Conservation (phyloP, 2,797 vertebrate species). For the Garrulus glandarius region DNA sequence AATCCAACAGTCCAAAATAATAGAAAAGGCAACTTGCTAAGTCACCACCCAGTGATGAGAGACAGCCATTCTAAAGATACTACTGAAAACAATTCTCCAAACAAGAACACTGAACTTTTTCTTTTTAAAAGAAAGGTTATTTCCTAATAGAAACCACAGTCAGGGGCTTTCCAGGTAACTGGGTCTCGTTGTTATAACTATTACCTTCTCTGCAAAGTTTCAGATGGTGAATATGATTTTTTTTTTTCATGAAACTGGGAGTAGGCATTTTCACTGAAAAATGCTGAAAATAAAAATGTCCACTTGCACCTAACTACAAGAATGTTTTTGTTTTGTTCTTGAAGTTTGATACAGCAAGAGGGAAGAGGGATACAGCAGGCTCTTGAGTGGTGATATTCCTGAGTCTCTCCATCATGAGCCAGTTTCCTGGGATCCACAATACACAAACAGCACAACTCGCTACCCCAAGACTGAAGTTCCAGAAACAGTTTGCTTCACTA, state of each 20-base stretch:
- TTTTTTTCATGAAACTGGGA: constrained; percentile 33
- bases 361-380: neutral
- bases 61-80: neutral
- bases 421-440: neutral
- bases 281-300: constrained; percentile 28
- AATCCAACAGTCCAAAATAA: neutral
- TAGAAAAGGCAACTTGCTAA: neutral
- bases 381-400: neutral
- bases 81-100: constrained; percentile 53
- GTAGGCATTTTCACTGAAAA: constrained; percentile 60
- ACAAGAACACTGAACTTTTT: constrained; percentile 48
- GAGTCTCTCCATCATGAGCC: neutral
- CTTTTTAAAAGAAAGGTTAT: constrained; percentile 65
- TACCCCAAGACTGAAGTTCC: neutral
- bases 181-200: neutral
- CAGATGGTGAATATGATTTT: neutral
- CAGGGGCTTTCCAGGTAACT: constrained; percentile 67
- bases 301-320: constrained; percentile 4
- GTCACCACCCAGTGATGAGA: neutral
- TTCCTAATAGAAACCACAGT: constrained; percentile 57
- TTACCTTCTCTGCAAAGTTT: constrained; percentile 48
- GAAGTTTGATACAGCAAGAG: neutral
- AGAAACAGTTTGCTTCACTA: neutral
- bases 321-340: constrained; percentile 16
- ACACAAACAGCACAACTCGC: neutral